phyloP scores from a whole-genome alignment of 1,140 invertebrate genomes.

The Meloidogyne exigua region DNA sequence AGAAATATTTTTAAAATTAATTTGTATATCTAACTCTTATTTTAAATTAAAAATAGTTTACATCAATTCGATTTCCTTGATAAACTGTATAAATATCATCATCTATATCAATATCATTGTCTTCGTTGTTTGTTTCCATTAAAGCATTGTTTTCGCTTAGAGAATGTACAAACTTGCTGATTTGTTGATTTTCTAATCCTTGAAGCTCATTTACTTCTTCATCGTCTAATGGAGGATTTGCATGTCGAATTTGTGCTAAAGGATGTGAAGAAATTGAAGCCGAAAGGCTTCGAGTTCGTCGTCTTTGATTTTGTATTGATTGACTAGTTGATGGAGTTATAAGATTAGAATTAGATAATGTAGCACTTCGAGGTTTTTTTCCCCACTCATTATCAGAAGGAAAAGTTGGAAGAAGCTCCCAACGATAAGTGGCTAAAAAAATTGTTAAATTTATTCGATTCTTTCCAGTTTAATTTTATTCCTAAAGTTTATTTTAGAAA shows the following conservation, averaged over 20 bases:
- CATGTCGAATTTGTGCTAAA: constrained; percentile 16
- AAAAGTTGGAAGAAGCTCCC: constrained; percentile 20
- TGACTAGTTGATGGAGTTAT: not conserved
- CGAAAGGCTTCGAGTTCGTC: not conserved
- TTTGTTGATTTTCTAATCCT: not conserved
- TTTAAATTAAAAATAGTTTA: too few species aligned
- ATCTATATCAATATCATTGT: not conserved
- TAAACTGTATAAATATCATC: constrained; percentile 4
- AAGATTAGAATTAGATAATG: constrained; percentile 9
- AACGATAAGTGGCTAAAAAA: constrained; percentile 14
- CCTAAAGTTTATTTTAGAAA: not conserved
- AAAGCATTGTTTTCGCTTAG: not conserved
- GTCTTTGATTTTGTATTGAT: not conserved
- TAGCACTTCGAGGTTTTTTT: constrained; percentile 18
- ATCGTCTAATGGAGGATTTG: constrained; percentile 19
- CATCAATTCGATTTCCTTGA: not conserved
- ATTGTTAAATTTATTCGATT: too few species aligned
- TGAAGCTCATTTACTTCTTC: not conserved
- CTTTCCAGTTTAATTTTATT: not conserved
- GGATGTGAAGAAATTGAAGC: not conserved
- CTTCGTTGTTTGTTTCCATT: not conserved
- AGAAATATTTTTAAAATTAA: too few species aligned
- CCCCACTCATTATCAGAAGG: not conserved
- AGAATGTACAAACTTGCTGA: not conserved
- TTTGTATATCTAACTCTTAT: too few species aligned